Evolutionary conservation across 2,797 vertebrate species (phyloP).

Genomic region (Columba guinea): DNA sequence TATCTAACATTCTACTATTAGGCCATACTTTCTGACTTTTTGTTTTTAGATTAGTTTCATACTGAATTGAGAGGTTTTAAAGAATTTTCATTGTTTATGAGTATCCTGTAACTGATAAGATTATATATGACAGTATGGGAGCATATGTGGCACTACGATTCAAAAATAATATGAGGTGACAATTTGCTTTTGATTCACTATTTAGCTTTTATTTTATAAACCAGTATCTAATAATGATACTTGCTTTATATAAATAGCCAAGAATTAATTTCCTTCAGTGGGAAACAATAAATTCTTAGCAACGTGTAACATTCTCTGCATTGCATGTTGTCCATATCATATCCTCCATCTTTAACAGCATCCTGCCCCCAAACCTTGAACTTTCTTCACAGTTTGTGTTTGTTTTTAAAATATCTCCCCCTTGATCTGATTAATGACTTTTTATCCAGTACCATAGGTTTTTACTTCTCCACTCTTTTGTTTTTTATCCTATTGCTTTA

Average conservation of each 20-base stretch:
- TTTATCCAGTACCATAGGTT: neutral
- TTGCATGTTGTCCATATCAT: neutral
- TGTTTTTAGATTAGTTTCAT: neutral
- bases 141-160: neutral
- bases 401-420: neutral
- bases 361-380: neutral
- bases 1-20: neutral
- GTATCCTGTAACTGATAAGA: neutral
- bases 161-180: neutral
- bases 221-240: neutral
- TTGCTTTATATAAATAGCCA: neutral
- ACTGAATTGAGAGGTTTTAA: neutral
- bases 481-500: conserved; percentile 18
- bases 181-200: neutral
- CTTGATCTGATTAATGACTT: neutral
- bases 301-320: neutral
- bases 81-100: neutral
- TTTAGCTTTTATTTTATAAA: neutral
- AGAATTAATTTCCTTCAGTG: neutral
- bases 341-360: neutral
- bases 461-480: neutral
- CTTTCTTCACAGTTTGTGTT: neutral
- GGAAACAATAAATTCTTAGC: neutral
- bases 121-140: neutral
- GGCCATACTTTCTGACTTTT: neutral